These are phyloP conservation scores for Sweltsa coloradensis DNA, from an alignment of 1,140 invertebrate genomes.

Conservation along the genomic window DNA sequence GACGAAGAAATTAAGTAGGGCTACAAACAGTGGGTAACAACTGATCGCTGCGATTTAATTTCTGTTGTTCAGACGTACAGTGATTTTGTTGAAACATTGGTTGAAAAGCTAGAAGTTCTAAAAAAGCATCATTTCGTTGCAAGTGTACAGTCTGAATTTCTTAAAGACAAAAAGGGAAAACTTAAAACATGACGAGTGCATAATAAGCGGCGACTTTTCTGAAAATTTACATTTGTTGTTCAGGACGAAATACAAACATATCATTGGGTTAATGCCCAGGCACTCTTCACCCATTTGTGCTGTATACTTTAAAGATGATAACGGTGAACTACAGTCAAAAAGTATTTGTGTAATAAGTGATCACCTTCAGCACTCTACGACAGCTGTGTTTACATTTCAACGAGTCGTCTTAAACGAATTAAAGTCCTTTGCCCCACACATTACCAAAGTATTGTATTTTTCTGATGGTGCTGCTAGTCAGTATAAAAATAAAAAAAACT, in stretches of 20 bases:
- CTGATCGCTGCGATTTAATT: constrained; percentile 11
- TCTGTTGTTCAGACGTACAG: constrained; percentile 8
- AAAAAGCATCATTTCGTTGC: constrained; percentile 13
- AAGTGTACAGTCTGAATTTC: constrained; percentile 4
- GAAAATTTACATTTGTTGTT: constrained; percentile 19
- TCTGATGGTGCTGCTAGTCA: constrained; percentile 23
- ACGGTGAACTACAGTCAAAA: constrained; percentile 7
- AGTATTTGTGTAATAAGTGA: constrained; percentile 13
- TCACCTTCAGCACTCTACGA: constrained; percentile 14
- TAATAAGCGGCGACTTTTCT: constrained; percentile 18
- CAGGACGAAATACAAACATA: constrained; percentile 20
- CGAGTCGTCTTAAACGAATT: background rate
- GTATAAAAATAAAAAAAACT: constrained; percentile 26
- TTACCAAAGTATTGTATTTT: constrained; percentile 23
- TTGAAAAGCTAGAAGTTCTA: constrained; percentile 4
- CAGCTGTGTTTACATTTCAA: constrained; percentile 15
- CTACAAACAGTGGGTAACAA: constrained; percentile 13
- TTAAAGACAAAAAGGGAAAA: constrained; percentile 13
- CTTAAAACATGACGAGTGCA: constrained; percentile 8
- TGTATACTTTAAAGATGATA: constrained; percentile 14
- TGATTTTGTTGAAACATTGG: constrained; percentile 9
- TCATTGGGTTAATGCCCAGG: constrained; percentile 19
- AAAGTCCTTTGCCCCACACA: constrained; percentile 4
- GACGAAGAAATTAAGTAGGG: constrained; percentile 3
- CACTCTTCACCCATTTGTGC: constrained; percentile 19